phyloP scores from a whole-genome alignment of 1,140 invertebrate species.

The Whitmania pigra region DNA sequence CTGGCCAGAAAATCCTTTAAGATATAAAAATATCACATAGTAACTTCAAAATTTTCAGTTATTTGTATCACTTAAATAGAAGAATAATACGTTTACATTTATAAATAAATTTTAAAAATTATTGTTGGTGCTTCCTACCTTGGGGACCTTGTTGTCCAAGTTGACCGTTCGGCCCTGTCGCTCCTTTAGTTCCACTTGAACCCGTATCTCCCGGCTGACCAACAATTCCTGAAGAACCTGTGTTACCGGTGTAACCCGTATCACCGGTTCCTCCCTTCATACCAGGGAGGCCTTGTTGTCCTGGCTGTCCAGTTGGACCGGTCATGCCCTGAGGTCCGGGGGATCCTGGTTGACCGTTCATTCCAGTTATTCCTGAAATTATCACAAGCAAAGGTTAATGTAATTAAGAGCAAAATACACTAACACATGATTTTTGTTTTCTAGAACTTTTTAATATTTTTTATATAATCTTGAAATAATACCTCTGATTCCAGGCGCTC shows the following conservation, averaged over 20 bases:
- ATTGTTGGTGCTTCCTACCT: not conserved
- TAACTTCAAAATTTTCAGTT: too few relatives aligned
- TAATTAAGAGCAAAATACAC: too few relatives aligned
- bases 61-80: too few relatives aligned
- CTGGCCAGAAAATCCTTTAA: constrained; percentile 46
- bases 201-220: constrained; percentile 13
- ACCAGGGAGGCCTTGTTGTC: constrained; percentile 2
- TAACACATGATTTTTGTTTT: too few relatives aligned
- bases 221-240: constrained; percentile 3
- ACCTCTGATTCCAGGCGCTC: constrained; percentile 11
- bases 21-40: not conserved
- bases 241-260: constrained; percentile 12
- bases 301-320: constrained; percentile 8
- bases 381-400: too few relatives aligned
- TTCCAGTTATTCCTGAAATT: constrained; percentile 16
- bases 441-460: too few relatives aligned
- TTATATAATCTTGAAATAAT: too few relatives aligned
- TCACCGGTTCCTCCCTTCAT: constrained; percentile 15
- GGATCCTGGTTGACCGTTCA: constrained; percentile 12
- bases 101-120: not conserved
- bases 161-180: constrained; percentile 20
- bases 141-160: constrained; percentile 15
- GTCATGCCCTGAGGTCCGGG: constrained; percentile 9
- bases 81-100: not conserved
- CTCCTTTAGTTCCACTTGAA: constrained; percentile 7